phyloP scores from a whole-genome alignment of 2,797 vertebrate genomes.

The Epinephelus coioides region DNA sequence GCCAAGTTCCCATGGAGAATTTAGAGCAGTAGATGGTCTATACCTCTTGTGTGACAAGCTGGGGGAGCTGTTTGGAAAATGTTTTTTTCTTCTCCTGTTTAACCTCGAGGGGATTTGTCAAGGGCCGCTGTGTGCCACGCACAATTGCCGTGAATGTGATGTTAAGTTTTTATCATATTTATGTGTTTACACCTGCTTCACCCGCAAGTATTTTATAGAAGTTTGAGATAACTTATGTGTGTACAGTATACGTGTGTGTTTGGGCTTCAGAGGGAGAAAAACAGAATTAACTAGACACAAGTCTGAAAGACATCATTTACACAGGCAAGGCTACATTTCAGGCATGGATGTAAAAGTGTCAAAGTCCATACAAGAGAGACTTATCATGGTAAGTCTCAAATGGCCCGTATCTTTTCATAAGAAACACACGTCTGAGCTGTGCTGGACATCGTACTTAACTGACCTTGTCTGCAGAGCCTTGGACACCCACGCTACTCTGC shows the following conservation, averaged over 20 bases:
- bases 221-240: slow-evolving; percentile 67
- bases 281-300: slow-evolving; percentile 58
- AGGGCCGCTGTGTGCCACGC: slow-evolving; percentile 58
- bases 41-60: slow-evolving; percentile 73
- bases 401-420: slow-evolving; percentile 73
- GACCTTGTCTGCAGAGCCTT: slow-evolving; percentile 56
- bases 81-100: slow-evolving; percentile 13
- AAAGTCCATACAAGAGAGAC: slow-evolving; percentile 75
- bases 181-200: slow-evolving; percentile 79
- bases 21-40: slow-evolving; percentile 55
- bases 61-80: slow-evolving; percentile 67
- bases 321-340: slow-evolving; percentile 73
- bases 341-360: slow-evolving; percentile 81
- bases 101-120: slow-evolving; percentile 60
- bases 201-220: slow-evolving; percentile 71
- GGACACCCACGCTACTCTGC: slow-evolving; percentile 55
- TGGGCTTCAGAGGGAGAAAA: slow-evolving; percentile 65
- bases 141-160: slow-evolving; percentile 64
- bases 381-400: slow-evolving; percentile 73
- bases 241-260: slow-evolving; percentile 56
- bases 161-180: slow-evolving; percentile 72
- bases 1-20: slow-evolving; percentile 59
- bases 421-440: slow-evolving; percentile 57
- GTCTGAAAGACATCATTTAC: slow-evolving; percentile 84
- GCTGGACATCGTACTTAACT: slow-evolving; percentile 58